These are phyloP conservation scores for Heliconius ethilla DNA, from an alignment of 2,888 invertebrate species.

Conservation along the genomic window DNA sequence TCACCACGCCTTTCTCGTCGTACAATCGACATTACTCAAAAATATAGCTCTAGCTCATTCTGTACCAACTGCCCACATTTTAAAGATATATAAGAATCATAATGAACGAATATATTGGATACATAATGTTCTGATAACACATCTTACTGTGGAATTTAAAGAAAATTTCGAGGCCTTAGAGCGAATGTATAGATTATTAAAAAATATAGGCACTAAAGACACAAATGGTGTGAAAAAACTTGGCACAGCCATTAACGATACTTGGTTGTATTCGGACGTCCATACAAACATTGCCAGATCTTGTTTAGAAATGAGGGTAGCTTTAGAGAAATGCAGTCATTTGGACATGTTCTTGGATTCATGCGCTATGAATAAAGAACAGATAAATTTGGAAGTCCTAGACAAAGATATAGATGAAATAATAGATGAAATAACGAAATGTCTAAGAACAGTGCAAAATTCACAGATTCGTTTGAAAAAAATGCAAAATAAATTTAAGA, in stretches of 20 bases:
- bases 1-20: constrained; percentile 74
- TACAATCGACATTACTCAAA: constrained; percentile 73
- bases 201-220: constrained; percentile 65
- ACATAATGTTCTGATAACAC: constrained; percentile 60
- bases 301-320: constrained; percentile 68
- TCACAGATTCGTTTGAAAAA: constrained; percentile 71
- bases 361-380: constrained; percentile 67
- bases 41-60: constrained; percentile 71
- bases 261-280: constrained; percentile 74
- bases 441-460: constrained; percentile 63
- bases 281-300: constrained; percentile 69
- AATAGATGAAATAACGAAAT: constrained; percentile 66
- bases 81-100: constrained; percentile 65
- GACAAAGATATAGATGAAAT: constrained; percentile 70
- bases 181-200: constrained; percentile 71
- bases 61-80: constrained; percentile 53
- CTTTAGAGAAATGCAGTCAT: constrained; percentile 65
- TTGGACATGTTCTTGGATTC: constrained; percentile 74
- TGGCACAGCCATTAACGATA: constrained; percentile 59
- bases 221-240: constrained; percentile 55
- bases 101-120: constrained; percentile 76
- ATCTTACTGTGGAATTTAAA: constrained; percentile 59
- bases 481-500: constrained; percentile 59
- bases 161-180: constrained; percentile 64
- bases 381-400: constrained; percentile 63